phyloP scores from a whole-genome alignment of 2,113 vertebrate genomes.

The Psophia crepitans region DNA sequence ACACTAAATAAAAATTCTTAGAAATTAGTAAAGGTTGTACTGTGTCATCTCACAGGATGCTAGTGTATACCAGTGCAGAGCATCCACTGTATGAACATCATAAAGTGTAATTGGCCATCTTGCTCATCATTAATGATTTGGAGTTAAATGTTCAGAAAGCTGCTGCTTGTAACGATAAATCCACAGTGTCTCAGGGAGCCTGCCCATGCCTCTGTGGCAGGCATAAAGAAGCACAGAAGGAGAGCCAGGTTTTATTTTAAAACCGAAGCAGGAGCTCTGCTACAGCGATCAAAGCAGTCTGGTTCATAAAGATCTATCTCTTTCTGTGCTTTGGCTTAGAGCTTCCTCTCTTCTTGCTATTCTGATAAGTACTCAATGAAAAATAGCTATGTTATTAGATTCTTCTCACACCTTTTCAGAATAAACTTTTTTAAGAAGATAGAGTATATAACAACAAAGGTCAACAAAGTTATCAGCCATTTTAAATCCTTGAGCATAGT shows the following conservation, averaged over 20 bases:
- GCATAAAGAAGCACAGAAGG: background rate
- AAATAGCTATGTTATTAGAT: background rate
- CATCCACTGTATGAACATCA: background rate
- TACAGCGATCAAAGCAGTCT: background rate
- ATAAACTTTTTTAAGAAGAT: background rate
- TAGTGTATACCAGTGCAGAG: background rate
- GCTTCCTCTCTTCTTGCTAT: background rate
- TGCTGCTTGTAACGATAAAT: background rate
- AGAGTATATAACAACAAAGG: background rate
- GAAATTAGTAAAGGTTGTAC: background rate
- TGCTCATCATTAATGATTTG: background rate
- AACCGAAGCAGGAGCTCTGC: background rate
- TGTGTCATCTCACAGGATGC: background rate
- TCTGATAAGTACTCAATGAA: background rate
- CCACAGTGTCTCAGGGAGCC: background rate
- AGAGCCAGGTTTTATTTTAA: background rate
- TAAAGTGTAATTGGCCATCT: background rate
- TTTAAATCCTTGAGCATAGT: background rate
- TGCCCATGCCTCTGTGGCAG: background rate
- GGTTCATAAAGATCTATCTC: background rate
- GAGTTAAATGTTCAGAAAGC: background rate
- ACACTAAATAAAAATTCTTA: background rate
- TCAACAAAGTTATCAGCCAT: background rate
- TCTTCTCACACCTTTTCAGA: background rate
- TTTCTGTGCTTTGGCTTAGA: background rate